A percentile compares a stretch with the other conserved stretches of the same genome.
These are phyloP conservation scores for Perdita meconis DNA, from an alignment of 2,888 invertebrate species.

Conservation along the genomic window DNA sequence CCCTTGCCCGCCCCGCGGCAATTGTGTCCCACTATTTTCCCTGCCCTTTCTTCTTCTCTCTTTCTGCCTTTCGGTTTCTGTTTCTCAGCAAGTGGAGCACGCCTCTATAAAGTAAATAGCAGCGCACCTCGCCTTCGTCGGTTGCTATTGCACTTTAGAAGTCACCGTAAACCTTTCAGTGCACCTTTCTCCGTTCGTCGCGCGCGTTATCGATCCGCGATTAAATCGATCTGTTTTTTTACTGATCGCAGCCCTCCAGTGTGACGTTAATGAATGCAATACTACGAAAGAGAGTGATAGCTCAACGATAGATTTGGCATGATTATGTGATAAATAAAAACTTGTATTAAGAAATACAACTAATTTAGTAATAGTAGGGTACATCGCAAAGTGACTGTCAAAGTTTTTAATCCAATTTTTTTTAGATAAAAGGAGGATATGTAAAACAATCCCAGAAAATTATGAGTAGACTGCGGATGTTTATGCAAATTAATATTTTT, in stretches of 20 bases:
- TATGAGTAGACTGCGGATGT: too few relatives aligned
- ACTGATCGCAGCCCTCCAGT: not conserved
- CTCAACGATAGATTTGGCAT: not conserved
- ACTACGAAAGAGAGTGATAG: not conserved
- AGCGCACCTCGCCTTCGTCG: slow-evolving; percentile 59
- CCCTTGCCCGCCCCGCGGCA: not conserved
- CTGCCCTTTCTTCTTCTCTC: not conserved
- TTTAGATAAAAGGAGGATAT: too few relatives aligned
- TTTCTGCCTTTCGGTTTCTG: slow-evolving; percentile 31
- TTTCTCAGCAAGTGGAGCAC: slow-evolving; percentile 70
- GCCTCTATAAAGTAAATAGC: slow-evolving; percentile 72
- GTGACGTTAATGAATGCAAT: slow-evolving; percentile 4
- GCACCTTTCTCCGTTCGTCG: slow-evolving; percentile 54
- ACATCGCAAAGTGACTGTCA: too few relatives aligned
- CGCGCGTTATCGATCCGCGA: slow-evolving; percentile 40
- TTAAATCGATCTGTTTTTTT: slow-evolving; percentile 39
- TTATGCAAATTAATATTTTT: too few relatives aligned
- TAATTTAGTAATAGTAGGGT: too few relatives aligned
- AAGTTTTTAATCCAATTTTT: too few relatives aligned
- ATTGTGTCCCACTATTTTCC: not conserved
- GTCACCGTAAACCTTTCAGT: slow-evolving; percentile 65
- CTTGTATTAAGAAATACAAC: too few relatives aligned
- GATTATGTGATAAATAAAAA: too few relatives aligned
- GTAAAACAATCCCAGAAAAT: too few relatives aligned
- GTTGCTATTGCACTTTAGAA: slow-evolving; percentile 74